These are phyloP conservation scores for Australoheros facetus DNA, from an alignment of 2,797 vertebrate species.

Conservation along the genomic window DNA sequence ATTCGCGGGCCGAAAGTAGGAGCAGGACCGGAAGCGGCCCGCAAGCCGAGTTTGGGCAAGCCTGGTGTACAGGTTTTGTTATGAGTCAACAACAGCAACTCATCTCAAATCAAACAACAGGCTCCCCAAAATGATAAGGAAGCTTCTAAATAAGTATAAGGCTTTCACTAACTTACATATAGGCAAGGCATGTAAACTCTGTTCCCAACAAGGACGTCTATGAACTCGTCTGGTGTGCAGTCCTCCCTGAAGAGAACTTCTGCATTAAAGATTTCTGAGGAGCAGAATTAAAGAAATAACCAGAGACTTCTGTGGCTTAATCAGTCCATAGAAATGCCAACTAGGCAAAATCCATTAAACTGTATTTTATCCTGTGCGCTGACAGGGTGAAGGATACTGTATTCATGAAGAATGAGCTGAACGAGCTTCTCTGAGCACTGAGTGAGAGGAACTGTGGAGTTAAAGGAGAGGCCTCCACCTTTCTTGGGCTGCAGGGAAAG, in stretches of 20 bases:
- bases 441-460: conserved; percentile 94
- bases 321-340: neutral
- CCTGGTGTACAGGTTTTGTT: neutral
- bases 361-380: too few species aligned
- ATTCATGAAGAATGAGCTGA: conserved; percentile 97
- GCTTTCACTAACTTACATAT: conserved; percentile 84
- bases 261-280: conserved; percentile 97
- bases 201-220: conserved; percentile 97
- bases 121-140: neutral
- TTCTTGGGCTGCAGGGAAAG: conserved; percentile 89
- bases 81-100: neutral
- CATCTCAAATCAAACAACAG: neutral
- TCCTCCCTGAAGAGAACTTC: conserved; percentile 98
- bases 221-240: conserved; percentile 95
- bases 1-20: too few species aligned
- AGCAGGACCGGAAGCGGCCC: too few species aligned
- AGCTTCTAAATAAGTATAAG: neutral
- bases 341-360: neutral
- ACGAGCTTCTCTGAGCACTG: conserved; percentile 97
- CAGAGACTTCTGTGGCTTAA: neutral
- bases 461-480: conserved; percentile 97
- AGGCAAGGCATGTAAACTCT: conserved; percentile 98
- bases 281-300: conserved; percentile 61
- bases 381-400: conserved; percentile 90
- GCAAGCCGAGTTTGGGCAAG: too few species aligned